A percentile compares a stretch with the other conserved stretches of the same genome.
Evolutionary conservation across 2,797 vertebrate species (phyloP).

Genomic region (Rhadinocentrus ornatus): DNA sequence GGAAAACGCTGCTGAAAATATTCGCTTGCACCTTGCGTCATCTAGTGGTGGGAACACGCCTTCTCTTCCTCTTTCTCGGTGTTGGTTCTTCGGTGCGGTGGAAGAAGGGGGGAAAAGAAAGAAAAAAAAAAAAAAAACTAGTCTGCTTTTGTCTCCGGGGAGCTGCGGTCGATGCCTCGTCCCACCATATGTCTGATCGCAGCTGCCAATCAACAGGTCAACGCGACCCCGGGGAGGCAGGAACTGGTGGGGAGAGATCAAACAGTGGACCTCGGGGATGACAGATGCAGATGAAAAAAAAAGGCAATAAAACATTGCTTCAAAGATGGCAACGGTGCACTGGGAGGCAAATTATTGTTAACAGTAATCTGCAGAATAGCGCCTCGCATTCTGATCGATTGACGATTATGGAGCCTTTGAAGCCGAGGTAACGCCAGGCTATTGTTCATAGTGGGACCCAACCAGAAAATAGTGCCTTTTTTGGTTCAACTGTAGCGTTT

Average conservation of each 20-base stretch:
- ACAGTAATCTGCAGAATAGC: conserved; percentile 83
- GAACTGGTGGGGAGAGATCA: conserved; percentile 81
- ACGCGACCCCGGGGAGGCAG: conserved; percentile 81
- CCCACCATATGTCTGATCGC: conserved; percentile 86
- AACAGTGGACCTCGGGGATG: conserved; percentile 81
- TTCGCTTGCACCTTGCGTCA: conserved; percentile 76
- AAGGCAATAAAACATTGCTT: conserved; percentile 84
- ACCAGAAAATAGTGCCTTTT: conserved; percentile 74
- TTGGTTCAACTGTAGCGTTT: conserved; percentile 64
- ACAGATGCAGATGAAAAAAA: conserved; percentile 83
- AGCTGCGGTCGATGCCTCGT: conserved; percentile 82
- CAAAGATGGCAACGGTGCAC: conserved; percentile 82
- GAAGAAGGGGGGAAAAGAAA: conserved; percentile 19
- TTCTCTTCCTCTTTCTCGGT: background rate
- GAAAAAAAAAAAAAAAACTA: conserved; percentile 45
- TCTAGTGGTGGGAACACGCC: conserved; percentile 69
- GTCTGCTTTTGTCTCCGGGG: conserved; percentile 79
- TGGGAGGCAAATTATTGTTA: conserved; percentile 84
- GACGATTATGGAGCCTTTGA: conserved; percentile 84
- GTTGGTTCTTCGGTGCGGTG: conserved; percentile 23
- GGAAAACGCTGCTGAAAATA: conserved; percentile 8
- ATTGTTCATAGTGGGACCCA: conserved; percentile 77
- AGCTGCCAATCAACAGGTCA: conserved; percentile 88
- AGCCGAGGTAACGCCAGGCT: conserved; percentile 73
- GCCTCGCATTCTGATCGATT: conserved; percentile 84